phyloP scores from a whole-genome alignment of 2,113 vertebrate genomes.

The Paradoxurus hermaphroditus region DNA sequence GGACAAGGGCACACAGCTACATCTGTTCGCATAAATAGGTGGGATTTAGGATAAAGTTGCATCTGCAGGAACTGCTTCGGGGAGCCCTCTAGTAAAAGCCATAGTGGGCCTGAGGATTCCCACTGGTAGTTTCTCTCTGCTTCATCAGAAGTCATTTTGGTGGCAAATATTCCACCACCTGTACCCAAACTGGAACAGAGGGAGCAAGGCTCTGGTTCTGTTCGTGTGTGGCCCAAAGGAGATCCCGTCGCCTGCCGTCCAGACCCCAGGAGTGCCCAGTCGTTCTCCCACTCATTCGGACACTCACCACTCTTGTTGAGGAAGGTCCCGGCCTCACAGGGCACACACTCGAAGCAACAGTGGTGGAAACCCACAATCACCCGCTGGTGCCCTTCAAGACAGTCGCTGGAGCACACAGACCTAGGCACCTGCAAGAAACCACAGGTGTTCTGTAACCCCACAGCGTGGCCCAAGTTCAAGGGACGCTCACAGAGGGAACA shows the following conservation, averaged over 20 bases:
- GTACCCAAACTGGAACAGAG: not conserved
- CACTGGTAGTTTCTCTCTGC: not conserved
- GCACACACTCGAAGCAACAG: constrained; percentile 87
- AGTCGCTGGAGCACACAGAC: constrained; percentile 75
- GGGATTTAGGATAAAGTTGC: not conserved
- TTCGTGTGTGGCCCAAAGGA: not conserved
- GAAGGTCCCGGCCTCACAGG: constrained; percentile 84
- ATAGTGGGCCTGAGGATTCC: not conserved
- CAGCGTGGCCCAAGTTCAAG: not conserved
- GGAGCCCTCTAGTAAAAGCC: not conserved
- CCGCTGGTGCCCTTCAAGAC: constrained; percentile 56
- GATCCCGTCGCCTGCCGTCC: not conserved
- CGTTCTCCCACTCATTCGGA: fast-evolving
- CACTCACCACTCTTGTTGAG: constrained; percentile 86
- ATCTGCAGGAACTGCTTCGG: not conserved
- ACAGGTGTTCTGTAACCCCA: not conserved
- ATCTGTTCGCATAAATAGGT: not conserved
- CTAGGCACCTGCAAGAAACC: constrained; percentile 68
- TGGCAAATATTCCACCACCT: not conserved
- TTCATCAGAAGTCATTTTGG: not conserved
- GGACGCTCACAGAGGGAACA: not conserved
- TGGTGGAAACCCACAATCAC: constrained; percentile 67
- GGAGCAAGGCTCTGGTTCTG: not conserved
- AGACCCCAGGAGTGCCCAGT: not conserved
- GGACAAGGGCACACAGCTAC: not conserved